A percentile compares a stretch with the other conserved stretches of the same genome.
phyloP scores from a whole-genome alignment of 2,797 vertebrate species.

The Varecia variegata region DNA sequence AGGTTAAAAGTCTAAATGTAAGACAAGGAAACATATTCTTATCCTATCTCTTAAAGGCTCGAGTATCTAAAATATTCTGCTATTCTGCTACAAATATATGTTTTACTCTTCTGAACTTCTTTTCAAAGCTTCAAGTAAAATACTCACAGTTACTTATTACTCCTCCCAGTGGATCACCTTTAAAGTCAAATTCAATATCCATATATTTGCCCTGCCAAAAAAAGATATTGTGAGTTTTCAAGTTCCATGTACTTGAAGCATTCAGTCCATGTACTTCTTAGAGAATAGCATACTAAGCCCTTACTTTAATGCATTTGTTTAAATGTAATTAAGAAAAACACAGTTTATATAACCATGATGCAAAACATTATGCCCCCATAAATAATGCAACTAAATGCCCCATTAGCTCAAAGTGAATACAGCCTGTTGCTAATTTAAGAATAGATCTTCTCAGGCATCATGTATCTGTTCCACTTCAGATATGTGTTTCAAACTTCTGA shows the following conservation, averaged over 20 bases:
- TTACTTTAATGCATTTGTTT: background rate
- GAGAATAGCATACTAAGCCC: background rate
- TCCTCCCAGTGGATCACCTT: conserved; percentile 97
- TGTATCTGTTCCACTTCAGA: background rate
- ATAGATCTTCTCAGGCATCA: background rate
- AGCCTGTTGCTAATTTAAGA: background rate
- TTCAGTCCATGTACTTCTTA: background rate
- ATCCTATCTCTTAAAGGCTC: background rate
- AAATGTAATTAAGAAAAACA: conserved; percentile 43
- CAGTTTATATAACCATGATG: background rate
- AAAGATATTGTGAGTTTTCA: conserved; percentile 52
- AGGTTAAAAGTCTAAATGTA: background rate
- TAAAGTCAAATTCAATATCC: conserved; percentile 99
- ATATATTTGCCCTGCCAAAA: conserved; percentile 97
- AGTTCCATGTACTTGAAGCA: background rate
- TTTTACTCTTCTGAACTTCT: background rate
- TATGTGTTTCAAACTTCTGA: background rate
- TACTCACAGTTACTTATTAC: conserved; percentile 99
- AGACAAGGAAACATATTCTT: background rate
- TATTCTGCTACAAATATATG: background rate
- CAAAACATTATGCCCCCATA: background rate
- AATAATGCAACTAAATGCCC: conserved; percentile 27
- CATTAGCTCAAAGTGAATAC: background rate
- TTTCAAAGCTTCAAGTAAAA: conserved; percentile 11
- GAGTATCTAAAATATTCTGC: background rate